Percentiles rank a stretch among this genome's conserved stretches.
phyloP scores from a whole-genome alignment of 2,797 vertebrate species.

The Caiman crocodilus region DNA sequence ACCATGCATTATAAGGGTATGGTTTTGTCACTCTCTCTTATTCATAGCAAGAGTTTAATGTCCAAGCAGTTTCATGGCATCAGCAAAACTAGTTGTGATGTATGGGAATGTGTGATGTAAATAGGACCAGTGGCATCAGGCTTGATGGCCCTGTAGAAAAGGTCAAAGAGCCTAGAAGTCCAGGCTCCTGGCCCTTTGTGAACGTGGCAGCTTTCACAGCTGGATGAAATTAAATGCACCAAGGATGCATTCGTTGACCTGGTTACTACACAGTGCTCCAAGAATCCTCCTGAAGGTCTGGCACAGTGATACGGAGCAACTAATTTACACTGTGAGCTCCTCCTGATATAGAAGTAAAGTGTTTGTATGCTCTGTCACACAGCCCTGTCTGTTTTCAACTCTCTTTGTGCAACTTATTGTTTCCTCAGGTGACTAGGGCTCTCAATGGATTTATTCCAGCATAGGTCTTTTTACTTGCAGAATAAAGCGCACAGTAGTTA shows the following conservation, averaged over 20 bases:
- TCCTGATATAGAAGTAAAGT: rapidly evolving
- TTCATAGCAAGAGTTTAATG: not conserved
- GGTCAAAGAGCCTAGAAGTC: not conserved
- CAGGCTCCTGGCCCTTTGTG: not conserved
- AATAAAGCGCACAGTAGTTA: not conserved
- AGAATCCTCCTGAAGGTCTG: rapidly evolving
- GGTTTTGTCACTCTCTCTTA: not conserved
- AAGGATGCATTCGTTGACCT: not conserved
- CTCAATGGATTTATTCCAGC: not conserved
- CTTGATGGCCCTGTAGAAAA: not conserved
- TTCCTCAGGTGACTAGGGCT: not conserved
- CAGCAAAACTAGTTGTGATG: not conserved
- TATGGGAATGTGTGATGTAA: not conserved
- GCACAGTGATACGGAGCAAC: rapidly evolving
- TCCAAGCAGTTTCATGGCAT: not conserved
- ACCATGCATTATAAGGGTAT: rapidly evolving
- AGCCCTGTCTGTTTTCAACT: not conserved
- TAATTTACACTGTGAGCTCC: rapidly evolving
- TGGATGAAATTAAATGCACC: rapidly evolving
- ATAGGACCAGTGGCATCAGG: not conserved
- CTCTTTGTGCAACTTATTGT: not conserved
- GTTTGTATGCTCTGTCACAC: rapidly evolving
- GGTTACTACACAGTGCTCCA: not conserved
- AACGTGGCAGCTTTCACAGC: no score
- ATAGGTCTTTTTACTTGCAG: not conserved